A percentile compares a stretch with the other conserved stretches of the same genome.
Conservation (phyloP, 2,113 vertebrate genomes). For the Myodes glareolus region DNA sequence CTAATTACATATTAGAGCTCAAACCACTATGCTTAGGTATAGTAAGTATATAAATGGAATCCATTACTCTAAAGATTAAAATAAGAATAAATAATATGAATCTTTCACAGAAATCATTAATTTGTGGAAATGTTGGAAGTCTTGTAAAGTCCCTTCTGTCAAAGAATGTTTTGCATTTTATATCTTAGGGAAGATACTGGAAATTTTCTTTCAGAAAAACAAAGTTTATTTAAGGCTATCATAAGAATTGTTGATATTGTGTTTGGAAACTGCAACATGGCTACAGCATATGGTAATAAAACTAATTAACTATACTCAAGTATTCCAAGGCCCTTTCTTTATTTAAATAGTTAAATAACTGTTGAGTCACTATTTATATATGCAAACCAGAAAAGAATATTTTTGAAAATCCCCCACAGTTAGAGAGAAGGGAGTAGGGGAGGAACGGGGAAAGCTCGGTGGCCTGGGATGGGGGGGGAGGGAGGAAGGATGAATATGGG, state of each 20-base stretch:
- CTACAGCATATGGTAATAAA: not conserved
- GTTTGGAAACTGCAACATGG: not conserved
- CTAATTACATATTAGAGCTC: not conserved
- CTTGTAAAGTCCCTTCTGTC: not conserved
- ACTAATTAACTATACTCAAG: not conserved
- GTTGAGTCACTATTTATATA: not conserved
- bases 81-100: not conserved
- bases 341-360: conserved; percentile 23
- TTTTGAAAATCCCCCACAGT: not conserved
- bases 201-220: not conserved
- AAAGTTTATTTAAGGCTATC: not conserved
- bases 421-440: no score
- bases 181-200: not conserved
- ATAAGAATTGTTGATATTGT: not conserved
- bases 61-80: conserved; percentile 29
- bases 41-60: not conserved
- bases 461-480: no score
- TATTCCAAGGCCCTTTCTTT: not conserved
- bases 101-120: not conserved
- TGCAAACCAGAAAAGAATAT: not conserved
- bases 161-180: not conserved
- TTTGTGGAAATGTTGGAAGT: not conserved
- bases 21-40: not conserved
- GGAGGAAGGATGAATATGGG: no score
- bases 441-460: no score